phyloP scores from a whole-genome alignment of 2,888 invertebrate genomes.

The Calameuta filiformis region DNA sequence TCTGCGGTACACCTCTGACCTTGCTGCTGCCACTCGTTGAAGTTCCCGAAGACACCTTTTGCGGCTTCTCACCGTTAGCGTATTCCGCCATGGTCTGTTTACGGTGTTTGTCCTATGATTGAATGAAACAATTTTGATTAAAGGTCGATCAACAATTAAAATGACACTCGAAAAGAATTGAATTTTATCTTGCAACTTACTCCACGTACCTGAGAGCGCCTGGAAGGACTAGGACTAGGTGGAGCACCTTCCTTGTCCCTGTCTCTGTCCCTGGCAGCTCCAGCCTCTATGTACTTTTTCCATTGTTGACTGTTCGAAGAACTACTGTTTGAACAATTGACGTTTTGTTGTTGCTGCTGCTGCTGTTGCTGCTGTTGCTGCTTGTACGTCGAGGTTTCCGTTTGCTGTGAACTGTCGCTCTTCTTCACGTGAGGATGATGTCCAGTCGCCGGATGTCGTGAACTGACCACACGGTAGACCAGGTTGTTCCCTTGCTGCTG shows the following conservation, averaged over 20 bases:
- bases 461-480: slow-evolving; percentile 61
- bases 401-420: slow-evolving; percentile 69
- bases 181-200: slow-evolving; percentile 1
- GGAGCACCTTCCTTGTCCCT: slow-evolving; percentile 60
- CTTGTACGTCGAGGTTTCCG: slow-evolving; percentile 68
- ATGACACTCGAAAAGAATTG: background rate
- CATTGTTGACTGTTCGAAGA: slow-evolving; percentile 66
- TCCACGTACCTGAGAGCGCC: slow-evolving; percentile 56
- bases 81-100: slow-evolving; percentile 62
- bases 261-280: slow-evolving; percentile 59
- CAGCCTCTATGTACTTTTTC: slow-evolving; percentile 67
- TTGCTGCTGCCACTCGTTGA: slow-evolving; percentile 73
- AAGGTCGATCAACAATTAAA: too few relatives aligned
- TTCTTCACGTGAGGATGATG: slow-evolving; percentile 64
- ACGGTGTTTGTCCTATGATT: slow-evolving; percentile 55
- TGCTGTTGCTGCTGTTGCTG: slow-evolving; percentile 49
- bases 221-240: slow-evolving; percentile 63
- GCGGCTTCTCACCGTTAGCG: slow-evolving; percentile 59
- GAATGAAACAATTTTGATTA: background rate
- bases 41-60: slow-evolving; percentile 60
- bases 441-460: slow-evolving; percentile 52
- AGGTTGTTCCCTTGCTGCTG: slow-evolving; percentile 56
- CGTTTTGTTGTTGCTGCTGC: slow-evolving; percentile 38
- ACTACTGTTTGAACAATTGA: slow-evolving; percentile 42
- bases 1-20: slow-evolving; percentile 79